A percentile compares a stretch with the other conserved stretches of the same genome.
Evolutionary conservation across 2,113 vertebrate species (phyloP).

Genomic region (Orthonyx spaldingii): DNA sequence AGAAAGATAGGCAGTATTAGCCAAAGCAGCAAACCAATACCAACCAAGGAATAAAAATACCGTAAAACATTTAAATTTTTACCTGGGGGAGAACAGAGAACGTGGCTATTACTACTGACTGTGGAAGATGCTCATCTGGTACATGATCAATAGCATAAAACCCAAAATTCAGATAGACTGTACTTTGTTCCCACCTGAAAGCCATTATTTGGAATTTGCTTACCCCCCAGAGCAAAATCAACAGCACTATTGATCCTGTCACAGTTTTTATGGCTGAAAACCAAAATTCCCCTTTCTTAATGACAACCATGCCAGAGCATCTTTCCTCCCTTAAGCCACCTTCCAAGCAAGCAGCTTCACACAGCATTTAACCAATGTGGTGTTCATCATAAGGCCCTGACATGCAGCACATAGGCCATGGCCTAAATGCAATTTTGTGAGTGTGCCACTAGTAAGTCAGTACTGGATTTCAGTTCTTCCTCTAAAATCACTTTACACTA

Average conservation of each 20-base stretch:
- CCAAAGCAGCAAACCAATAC: not conserved
- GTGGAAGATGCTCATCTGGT: not conserved
- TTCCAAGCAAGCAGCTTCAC: not conserved
- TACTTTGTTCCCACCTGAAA: not conserved
- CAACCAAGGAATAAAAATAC: not conserved
- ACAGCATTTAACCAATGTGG: not conserved
- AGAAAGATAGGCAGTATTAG: not conserved
- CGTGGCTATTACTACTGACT: not conserved
- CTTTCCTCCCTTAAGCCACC: not conserved
- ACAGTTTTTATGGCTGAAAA: not conserved
- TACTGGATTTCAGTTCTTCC: not conserved
- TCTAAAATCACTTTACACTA: not conserved
- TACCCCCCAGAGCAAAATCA: not conserved
- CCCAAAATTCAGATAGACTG: not conserved
- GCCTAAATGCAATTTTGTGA: not conserved
- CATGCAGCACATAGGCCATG: rapidly evolving
- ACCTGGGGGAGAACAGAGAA: not conserved
- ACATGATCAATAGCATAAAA: not conserved
- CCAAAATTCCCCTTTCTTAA: not conserved
- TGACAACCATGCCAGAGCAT: rapidly evolving
- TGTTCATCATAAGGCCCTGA: not conserved
- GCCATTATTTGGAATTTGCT: not conserved
- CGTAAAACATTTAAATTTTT: not conserved
- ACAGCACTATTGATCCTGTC: not conserved
- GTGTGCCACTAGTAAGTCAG: not conserved